These are phyloP conservation scores for Exocentrus adspersus DNA, from an alignment of 2,888 invertebrate genomes.

Conservation along the genomic window DNA sequence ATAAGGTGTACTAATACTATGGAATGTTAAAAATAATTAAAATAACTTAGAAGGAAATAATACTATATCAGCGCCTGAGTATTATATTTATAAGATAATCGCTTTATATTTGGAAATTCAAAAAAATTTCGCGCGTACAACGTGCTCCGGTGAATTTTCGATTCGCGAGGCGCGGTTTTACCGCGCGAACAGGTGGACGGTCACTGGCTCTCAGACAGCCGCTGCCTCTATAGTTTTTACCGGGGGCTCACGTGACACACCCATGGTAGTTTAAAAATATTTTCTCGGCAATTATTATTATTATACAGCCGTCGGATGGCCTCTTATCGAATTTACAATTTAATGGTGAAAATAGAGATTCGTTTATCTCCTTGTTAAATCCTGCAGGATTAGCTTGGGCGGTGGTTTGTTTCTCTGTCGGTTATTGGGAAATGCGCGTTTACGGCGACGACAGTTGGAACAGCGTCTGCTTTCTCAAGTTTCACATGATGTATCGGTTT, in stretches of 20 bases:
- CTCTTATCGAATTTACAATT: constrained; percentile 22
- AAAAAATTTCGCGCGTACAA: constrained; percentile 17
- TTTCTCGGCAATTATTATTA: constrained; percentile 12
- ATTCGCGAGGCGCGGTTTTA: constrained; percentile 17
- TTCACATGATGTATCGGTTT: not conserved
- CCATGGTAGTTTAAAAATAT: constrained; percentile 26
- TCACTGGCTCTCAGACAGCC: constrained; percentile 20
- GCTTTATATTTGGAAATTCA: no score
- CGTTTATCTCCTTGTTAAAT: not conserved
- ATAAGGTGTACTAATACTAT: constrained; percentile 8
- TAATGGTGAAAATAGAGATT: constrained; percentile 5
- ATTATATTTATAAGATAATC: not conserved
- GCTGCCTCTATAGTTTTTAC: constrained; percentile 24
- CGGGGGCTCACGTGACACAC: constrained; percentile 30
- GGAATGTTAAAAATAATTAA: constrained; percentile 12
- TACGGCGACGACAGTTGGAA: no score
- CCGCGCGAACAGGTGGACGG: constrained; percentile 32
- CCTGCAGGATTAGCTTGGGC: not conserved
- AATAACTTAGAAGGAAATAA: not conserved
- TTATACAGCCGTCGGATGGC: constrained; percentile 10
- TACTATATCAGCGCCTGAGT: not conserved
- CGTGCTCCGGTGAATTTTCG: constrained; percentile 8
- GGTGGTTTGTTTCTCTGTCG: no score
- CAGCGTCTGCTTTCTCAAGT: not conserved
- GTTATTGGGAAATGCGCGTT: not conserved